These are phyloP conservation scores for Pseudobourletiella spinata DNA, from an alignment of 1,140 invertebrate genomes.

Conservation along the genomic window DNA sequence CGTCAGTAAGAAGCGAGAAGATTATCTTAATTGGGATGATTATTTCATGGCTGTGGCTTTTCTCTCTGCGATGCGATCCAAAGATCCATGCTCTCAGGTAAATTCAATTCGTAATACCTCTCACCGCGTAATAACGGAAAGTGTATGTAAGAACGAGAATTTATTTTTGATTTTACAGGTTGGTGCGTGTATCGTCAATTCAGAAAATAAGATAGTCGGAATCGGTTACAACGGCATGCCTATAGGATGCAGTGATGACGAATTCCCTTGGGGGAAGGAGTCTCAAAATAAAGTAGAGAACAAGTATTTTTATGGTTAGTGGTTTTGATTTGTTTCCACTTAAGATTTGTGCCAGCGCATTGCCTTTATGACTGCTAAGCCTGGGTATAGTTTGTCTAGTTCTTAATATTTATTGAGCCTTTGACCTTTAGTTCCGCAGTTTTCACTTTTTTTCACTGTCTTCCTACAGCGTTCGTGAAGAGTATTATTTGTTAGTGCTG, in stretches of 20 bases:
- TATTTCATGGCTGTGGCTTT: constrained; percentile 89
- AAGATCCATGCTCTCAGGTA: constrained; percentile 80
- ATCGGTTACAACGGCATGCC: constrained; percentile 97
- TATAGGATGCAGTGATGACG: constrained; percentile 72
- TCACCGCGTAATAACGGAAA: too few species aligned
- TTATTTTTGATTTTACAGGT: constrained; percentile 46
- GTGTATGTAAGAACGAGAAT: neutral
- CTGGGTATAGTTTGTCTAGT: too few species aligned
- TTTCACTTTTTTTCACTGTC: too few species aligned
- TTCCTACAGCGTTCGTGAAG: too few species aligned
- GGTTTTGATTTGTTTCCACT: too few species aligned
- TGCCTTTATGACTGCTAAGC: too few species aligned
- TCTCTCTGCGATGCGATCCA: constrained; percentile 77
- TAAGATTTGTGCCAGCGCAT: too few species aligned
- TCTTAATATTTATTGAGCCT: too few species aligned
- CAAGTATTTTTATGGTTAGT: constrained; percentile 75
- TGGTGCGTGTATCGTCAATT: constrained; percentile 83
- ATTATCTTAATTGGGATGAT: constrained; percentile 69
- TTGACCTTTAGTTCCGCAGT: too few species aligned
- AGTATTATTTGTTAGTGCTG: too few species aligned
- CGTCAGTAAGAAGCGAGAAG: constrained; percentile 42
- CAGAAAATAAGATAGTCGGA: constrained; percentile 80
- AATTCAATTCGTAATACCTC: too few species aligned
- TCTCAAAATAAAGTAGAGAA: constrained; percentile 51
- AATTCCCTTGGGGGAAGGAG: constrained; percentile 74